These are phyloP conservation scores for Pollenia labialis DNA, from an alignment of 2,888 invertebrate genomes.

Conservation along the genomic window DNA sequence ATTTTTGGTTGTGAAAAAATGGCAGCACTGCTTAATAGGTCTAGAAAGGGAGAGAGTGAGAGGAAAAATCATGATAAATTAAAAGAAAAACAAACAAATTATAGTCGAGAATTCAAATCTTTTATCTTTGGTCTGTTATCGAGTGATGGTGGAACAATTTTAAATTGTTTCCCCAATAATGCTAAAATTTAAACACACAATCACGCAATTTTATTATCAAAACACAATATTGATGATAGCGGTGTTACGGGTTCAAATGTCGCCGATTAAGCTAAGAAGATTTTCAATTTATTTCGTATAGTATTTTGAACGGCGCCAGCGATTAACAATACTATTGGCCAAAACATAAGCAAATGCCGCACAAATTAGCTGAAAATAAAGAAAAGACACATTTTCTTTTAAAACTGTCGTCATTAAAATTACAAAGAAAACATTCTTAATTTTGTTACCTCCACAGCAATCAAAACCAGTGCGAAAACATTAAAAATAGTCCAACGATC, in stretches of 20 bases:
- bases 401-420: constrained; percentile 25
- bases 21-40: too few species aligned
- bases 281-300: constrained; percentile 78
- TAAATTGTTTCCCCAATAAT: constrained; percentile 72
- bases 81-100: constrained; percentile 1
- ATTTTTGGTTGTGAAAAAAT: not conserved
- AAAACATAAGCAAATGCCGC: constrained; percentile 79
- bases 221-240: constrained; percentile 12
- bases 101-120: constrained; percentile 40
- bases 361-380: constrained; percentile 78
- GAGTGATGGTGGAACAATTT: constrained; percentile 41
- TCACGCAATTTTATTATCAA: constrained; percentile 42
- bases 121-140: constrained; percentile 69
- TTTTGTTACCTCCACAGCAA: constrained; percentile 78
- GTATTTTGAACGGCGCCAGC: constrained; percentile 82
- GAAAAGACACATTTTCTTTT: constrained; percentile 12
- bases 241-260: not conserved
- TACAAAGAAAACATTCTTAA: not conserved
- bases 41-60: not conserved
- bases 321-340: constrained; percentile 81
- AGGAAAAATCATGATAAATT: not conserved
- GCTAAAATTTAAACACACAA: constrained; percentile 58
- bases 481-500: constrained; percentile 79
- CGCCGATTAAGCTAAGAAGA: not conserved
- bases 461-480: constrained; percentile 76